These are phyloP conservation scores for Tachysurus vachellii DNA, from an alignment of 2,113 vertebrate species.

Conservation along the genomic window DNA sequence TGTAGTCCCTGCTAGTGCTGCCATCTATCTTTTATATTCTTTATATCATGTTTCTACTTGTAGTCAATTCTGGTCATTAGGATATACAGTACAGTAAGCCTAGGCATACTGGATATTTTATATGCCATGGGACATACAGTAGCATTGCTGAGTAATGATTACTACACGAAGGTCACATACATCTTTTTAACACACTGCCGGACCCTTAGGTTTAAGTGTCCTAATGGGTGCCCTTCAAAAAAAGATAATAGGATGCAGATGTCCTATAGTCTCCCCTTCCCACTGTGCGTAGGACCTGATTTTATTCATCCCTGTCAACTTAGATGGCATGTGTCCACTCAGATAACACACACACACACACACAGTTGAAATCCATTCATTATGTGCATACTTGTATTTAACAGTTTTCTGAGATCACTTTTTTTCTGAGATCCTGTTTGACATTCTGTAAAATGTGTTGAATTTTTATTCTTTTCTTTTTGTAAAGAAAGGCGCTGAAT, in stretches of 20 bases:
- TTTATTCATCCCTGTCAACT: not conserved
- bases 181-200: not conserved
- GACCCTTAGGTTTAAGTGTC: not conserved
- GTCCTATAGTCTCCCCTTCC: not conserved
- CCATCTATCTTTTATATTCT: not conserved
- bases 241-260: not conserved
- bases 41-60: not conserved
- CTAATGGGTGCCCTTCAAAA: not conserved
- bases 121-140: not conserved
- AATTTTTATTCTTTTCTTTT: not conserved
- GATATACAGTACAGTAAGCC: no score
- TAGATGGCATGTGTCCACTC: not conserved
- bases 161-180: not conserved
- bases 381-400: not conserved
- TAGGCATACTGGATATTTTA: not conserved
- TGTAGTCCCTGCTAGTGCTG: not conserved
- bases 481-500: not conserved
- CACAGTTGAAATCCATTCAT: not conserved
- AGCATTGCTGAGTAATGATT: not conserved
- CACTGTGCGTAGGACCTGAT: not conserved
- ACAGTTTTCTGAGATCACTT: not conserved
- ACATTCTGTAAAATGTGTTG: not conserved
- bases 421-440: not conserved
- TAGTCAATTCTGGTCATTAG: not conserved
- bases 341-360: not conserved